Conservation (phyloP, 2,797 vertebrate genomes). For the Poecilia picta region DNA sequence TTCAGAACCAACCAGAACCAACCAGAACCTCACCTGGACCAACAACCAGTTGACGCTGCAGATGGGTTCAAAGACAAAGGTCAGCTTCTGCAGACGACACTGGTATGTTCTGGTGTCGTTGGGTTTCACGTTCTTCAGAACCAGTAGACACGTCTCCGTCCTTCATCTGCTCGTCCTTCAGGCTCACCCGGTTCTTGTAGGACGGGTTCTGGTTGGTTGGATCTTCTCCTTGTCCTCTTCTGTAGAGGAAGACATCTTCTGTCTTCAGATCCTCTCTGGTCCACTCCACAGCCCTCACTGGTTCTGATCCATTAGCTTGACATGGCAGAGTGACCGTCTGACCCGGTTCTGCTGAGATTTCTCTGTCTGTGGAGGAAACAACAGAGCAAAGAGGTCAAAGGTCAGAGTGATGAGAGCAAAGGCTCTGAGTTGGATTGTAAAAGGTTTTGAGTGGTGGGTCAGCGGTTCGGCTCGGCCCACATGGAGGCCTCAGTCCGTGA, state of each 20-base stretch:
- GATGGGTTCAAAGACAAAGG: not conserved
- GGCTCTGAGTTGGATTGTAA: not conserved
- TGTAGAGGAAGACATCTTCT: not conserved
- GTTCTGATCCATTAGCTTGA: not conserved
- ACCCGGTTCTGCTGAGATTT: not conserved
- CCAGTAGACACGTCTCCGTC: not conserved
- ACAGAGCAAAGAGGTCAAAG: not conserved
- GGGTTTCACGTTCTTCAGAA: not conserved
- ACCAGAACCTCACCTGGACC: not conserved
- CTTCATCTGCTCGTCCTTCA: not conserved
- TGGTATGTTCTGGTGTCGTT: not conserved
- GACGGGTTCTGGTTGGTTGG: not conserved
- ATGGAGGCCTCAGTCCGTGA: no score
- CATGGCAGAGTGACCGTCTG: not conserved
- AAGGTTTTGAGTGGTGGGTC: not conserved
- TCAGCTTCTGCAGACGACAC: not conserved
- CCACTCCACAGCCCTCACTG: not conserved
- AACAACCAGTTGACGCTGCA: not conserved
- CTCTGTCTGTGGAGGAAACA: not conserved
- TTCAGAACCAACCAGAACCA: not conserved
- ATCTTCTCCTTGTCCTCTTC: no score
- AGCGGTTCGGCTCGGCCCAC: no score
- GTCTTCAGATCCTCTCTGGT: not conserved
- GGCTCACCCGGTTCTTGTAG: not conserved
- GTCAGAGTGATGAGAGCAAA: not conserved